Percentiles rank a stretch among this genome's conserved stretches.
These are phyloP conservation scores for Drosophila borborema DNA, from an alignment of 2,888 invertebrate genomes.

Conservation along the genomic window DNA sequence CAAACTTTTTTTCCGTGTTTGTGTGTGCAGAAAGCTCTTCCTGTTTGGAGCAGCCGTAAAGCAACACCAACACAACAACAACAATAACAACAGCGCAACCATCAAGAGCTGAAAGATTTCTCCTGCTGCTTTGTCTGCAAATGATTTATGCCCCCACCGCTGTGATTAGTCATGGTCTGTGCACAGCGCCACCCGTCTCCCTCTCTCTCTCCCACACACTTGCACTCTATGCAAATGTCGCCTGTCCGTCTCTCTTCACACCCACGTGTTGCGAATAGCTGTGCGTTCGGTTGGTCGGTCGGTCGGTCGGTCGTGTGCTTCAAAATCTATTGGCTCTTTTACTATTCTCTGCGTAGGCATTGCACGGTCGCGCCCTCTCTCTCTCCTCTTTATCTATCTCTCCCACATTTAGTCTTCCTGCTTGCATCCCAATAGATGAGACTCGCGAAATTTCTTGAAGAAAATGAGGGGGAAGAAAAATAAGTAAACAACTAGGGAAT, in stretches of 20 bases:
- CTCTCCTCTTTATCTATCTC: background rate
- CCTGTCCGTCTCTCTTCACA: slow-evolving; percentile 27
- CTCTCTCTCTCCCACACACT: background rate
- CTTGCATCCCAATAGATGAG: background rate
- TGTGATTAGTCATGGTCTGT: slow-evolving; percentile 55
- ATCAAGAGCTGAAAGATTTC: slow-evolving; percentile 36
- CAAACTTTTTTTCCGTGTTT: slow-evolving; percentile 25
- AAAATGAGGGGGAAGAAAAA: background rate
- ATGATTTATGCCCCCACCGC: slow-evolving; percentile 52
- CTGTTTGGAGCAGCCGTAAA: slow-evolving; percentile 47
- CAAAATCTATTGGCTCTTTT: slow-evolving; percentile 32
- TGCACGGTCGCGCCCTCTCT: background rate
- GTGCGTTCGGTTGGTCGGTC: slow-evolving; percentile 1
- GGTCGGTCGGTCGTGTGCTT: slow-evolving; percentile 29
- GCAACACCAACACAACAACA: slow-evolving; percentile 10
- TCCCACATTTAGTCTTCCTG: background rate
- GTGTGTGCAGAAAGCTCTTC: slow-evolving; percentile 73
- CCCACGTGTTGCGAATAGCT: slow-evolving; percentile 42
- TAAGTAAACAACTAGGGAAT: slow-evolving; percentile 23
- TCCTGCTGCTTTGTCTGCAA: slow-evolving; percentile 60
- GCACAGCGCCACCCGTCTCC: slow-evolving; percentile 17
- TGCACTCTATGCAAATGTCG: slow-evolving; percentile 33
- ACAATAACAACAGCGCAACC: slow-evolving; percentile 7
- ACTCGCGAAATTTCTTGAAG: slow-evolving; percentile 36
- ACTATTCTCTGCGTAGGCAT: slow-evolving; percentile 5